Evolutionary conservation across 2,113 vertebrate species (phyloP).

Genomic region (Melanocharis versteri): DNA sequence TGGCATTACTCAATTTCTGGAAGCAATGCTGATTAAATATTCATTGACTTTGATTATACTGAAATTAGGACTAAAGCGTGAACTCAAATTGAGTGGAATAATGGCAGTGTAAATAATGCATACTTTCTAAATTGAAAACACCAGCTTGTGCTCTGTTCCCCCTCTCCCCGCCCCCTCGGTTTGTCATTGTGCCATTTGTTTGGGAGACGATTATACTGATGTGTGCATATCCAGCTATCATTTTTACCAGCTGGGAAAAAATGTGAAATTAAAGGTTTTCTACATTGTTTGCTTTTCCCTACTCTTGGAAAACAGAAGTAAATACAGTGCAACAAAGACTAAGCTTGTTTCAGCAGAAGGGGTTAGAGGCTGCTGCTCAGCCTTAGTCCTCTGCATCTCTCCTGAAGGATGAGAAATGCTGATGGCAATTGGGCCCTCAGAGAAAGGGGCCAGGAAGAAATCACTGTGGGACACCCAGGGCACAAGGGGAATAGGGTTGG

Average conservation of each 20-base stretch:
- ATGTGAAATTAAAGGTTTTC: conserved; percentile 64
- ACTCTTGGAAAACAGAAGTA: conserved; percentile 22
- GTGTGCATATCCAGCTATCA: conserved; percentile 62
- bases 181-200: conserved; percentile 81
- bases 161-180: conserved; percentile 53
- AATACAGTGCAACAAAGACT: conserved; percentile 14
- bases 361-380: conserved; percentile 2
- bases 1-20: conserved; percentile 87
- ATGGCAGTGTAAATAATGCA: conserved; percentile 90
- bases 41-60: conserved; percentile 90
- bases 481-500: neutral
- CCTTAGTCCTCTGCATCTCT: neutral
- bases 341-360: neutral
- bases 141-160: conserved; percentile 74
- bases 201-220: conserved; percentile 75
- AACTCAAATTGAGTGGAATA: conserved; percentile 87
- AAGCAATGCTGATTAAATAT: conserved; percentile 91
- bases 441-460: neutral
- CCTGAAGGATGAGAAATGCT: neutral
- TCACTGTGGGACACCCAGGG: neutral
- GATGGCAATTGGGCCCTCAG: neutral
- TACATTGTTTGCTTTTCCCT: conserved; percentile 73
- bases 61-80: conserved; percentile 88
- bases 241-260: conserved; percentile 70
- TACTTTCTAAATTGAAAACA: conserved; percentile 87